Conservation (phyloP, 2,888 invertebrate species). For the Oxyscelio sp. region DNA sequence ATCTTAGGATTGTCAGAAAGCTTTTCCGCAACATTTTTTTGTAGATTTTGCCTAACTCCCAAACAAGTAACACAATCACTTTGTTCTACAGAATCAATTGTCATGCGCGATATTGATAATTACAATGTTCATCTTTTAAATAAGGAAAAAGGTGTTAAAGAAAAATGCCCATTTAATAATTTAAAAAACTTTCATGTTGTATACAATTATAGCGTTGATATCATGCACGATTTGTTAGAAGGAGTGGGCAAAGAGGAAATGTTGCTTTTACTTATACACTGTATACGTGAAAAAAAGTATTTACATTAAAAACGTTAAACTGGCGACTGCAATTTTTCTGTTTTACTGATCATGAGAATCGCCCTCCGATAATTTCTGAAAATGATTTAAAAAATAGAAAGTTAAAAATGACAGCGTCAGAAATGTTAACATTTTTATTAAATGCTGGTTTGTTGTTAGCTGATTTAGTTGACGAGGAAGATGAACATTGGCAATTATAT, state of each 20-base stretch:
- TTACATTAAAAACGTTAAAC: slow-evolving; percentile 52
- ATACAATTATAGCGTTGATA: slow-evolving; percentile 47
- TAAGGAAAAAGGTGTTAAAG: slow-evolving; percentile 13
- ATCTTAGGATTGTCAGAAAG: slow-evolving; percentile 61
- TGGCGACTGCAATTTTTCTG: slow-evolving; percentile 46
- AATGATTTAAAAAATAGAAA: slow-evolving; percentile 24
- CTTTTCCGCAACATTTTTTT: slow-evolving; percentile 48
- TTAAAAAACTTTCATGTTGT: slow-evolving; percentile 42
- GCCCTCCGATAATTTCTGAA: slow-evolving; percentile 24
- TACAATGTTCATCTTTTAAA: neutral
- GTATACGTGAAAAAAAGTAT: slow-evolving; percentile 34
- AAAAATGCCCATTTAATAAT: slow-evolving; percentile 39
- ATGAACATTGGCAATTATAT: slow-evolving; percentile 45
- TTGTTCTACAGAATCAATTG: neutral
- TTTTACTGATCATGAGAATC: slow-evolving; percentile 22
- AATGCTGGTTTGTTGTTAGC: slow-evolving; percentile 26
- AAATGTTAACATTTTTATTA: slow-evolving; percentile 54
- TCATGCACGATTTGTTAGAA: slow-evolving; percentile 55
- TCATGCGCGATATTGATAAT: slow-evolving; percentile 4
- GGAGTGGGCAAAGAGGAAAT: slow-evolving; percentile 47
- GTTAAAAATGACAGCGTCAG: slow-evolving; percentile 50
- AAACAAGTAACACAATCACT: neutral
- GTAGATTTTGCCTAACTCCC: slow-evolving; percentile 44
- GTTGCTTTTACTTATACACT: slow-evolving; percentile 12
- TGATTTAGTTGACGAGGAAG: slow-evolving; percentile 43